Evolutionary conservation across 1,140 invertebrate species (phyloP).

Genomic region (Eumaeus atala): DNA sequence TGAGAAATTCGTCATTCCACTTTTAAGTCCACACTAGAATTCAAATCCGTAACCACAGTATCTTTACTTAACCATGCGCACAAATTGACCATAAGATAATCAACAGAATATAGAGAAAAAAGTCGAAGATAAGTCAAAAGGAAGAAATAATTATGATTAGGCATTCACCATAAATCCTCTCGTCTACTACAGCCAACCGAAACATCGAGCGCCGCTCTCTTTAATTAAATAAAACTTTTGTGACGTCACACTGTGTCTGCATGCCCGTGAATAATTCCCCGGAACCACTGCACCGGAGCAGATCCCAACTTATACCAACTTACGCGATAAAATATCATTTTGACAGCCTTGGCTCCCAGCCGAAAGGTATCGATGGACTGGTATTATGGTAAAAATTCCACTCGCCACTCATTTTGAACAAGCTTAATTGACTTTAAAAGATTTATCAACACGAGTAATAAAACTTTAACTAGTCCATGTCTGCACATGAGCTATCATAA

Average conservation of each 20-base stretch:
- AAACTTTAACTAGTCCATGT: no score
- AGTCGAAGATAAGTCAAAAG: background rate
- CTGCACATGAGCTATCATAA: no score
- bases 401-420: background rate
- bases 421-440: background rate
- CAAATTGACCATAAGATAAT: no score
- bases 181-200: conserved; percentile 29
- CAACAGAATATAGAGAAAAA: conserved; percentile 11
- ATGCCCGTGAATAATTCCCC: conserved; percentile 33
- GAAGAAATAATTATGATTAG: background rate
- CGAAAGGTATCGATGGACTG: background rate
- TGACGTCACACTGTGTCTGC: conserved; percentile 41
- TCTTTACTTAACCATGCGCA: no score
- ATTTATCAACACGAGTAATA: no score
- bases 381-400: background rate
- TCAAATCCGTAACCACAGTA: no score
- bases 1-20: no score
- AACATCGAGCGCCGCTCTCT: conserved; percentile 43
- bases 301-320: background rate
- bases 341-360: background rate
- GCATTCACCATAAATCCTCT: conserved; percentile 16
- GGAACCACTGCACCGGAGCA: conserved; percentile 27
- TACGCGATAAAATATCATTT: conserved; percentile 5
- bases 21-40: no score
- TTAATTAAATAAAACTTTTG: conserved; percentile 63